A percentile compares a stretch with the other conserved stretches of the same genome.
Evolutionary conservation across 92 coral and sea anemone genomes (phyloP).

Genomic region (Epizoanthus stellaris): DNA sequence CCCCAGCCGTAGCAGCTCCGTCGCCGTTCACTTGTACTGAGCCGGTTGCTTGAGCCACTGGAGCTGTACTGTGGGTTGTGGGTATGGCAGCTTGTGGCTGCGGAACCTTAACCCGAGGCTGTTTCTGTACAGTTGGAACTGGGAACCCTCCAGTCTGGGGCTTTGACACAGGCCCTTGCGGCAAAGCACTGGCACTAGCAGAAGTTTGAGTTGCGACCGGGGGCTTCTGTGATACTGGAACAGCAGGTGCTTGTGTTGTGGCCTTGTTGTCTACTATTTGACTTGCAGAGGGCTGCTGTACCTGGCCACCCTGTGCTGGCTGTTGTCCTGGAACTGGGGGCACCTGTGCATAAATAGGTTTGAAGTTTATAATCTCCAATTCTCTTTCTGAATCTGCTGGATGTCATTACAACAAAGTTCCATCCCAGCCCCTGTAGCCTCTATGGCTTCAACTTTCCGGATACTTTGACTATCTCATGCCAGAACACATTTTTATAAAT

Average conservation of each 20-base stretch:
- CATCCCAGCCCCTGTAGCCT: too few species aligned
- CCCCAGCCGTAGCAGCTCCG: constrained; percentile 45
- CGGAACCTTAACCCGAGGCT: not conserved
- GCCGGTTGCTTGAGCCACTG: not conserved
- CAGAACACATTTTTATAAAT: too few species aligned
- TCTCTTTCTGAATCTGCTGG: too few species aligned
- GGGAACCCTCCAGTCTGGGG: constrained; percentile 1
- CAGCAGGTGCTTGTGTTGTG: constrained; percentile 48
- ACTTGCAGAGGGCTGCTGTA: constrained; percentile 22
- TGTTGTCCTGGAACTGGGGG: constrained; percentile 25
- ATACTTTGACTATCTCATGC: too few species aligned
- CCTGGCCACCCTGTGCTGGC: constrained; percentile 16
- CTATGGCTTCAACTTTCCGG: too few species aligned
- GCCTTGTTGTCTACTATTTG: constrained; percentile 14
- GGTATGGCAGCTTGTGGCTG: not conserved
- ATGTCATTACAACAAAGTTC: too few species aligned
- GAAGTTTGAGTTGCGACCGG: constrained; percentile 4
- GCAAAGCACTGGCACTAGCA: not conserved
- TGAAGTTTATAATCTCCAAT: not conserved
- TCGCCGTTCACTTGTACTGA: not conserved
- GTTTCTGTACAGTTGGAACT: not conserved
- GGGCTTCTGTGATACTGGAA: constrained; percentile 17
- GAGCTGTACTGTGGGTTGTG: not conserved
- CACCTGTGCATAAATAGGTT: not conserved
- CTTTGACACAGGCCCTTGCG: not conserved